Base-by-base conservation (phyloP, 2,797 vertebrate species). In the Peromyscus melanophrys region DNA sequence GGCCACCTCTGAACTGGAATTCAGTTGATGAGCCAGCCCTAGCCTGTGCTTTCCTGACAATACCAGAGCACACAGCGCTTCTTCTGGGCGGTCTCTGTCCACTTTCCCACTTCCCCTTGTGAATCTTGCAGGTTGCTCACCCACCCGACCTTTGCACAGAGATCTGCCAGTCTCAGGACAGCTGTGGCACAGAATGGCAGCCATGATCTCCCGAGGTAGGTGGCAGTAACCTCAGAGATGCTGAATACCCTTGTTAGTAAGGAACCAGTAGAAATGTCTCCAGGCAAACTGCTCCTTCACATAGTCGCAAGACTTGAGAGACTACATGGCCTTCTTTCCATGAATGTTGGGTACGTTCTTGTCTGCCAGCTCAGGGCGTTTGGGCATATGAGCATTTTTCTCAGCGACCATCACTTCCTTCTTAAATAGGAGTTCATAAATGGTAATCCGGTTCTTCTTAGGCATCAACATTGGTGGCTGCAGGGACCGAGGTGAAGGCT, bases 251-350 rank as follows among this genome's bases (percentile, higher is more conserved):
- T 99, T 99, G 12, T 99, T 99, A 98, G 99, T 99, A 97, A 99
- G 96, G 96, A 99, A 99, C 99, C 99, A 99, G 98, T 99, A 99
- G 97, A 99, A 99, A 95, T 99, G 99, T 96, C 99, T 99, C 99
- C 99, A 99, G 21, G 99, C 99, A 99, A 99, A 99, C 98, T 99
- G 99, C 98, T 99, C 99, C 98, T 99, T 99, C 97, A 99, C 99
- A 4, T 99, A 99, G 94, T 99, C 27, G 25, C 3, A 63, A 29
- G 99, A 99, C 98, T 99, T 99, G 98, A 99, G 98, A 77, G 99
- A 99, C 99, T 99, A 99, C 99, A 99, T 99, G 95, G 99, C 99
- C 98, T 99, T 99, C 99, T 99, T 99, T 92, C 99, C 99, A 13
- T 99, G 99, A 97, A 99, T 99, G 96, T 99, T 99, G 98, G 99